Base-by-base conservation (phyloP, 1,140 invertebrate genomes). In the Magallana gigas region DNA sequence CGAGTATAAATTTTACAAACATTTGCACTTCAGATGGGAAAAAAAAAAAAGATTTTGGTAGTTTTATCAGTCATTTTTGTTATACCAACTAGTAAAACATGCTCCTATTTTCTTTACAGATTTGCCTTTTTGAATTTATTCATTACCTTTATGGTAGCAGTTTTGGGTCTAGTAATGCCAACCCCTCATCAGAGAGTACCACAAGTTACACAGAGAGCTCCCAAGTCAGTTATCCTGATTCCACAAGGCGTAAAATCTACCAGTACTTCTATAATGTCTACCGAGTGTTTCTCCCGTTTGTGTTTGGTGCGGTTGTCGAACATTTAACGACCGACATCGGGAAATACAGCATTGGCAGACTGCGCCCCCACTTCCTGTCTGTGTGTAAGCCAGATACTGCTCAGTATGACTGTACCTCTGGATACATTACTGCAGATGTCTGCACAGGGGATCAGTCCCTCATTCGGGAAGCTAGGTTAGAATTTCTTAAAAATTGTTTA, bases 281-380 rank as follows among this genome's bases (percentile, higher is more conserved):
- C 23, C 36, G 59, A 12, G 36, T 88, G 5, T 64, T 88, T 56
- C 71, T 88, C 2, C 86, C 84, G 11, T 90, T 85, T 80, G 14
- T 90, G 18, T 90, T 89, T 89, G 87, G 85, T 29, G 89, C 71
- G 5, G 85, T 84, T 2, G 58, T 88, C 12, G 85, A 80, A 56
- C 80, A 88, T 57, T 68, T 90, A 9, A 80, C 83, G 12, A 89
- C 88, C 16, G 86, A 89, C 56, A 84, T 90, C 18, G 71, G 82
- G 11, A 90, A 88, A 57, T 86, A 89, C 64, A 68, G 80, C 6
- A 29, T 89, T 3, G 87, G 88, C 23, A 81, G 91, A 71, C 81
- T 91, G 1, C 83, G 86, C 5, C 86, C 88, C 68, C 85, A 88
- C 82, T 91, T 90, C 36, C 9, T 89, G 14, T 85, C 60, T 81